A percentile compares a stretch with the other conserved stretches of the same genome.
These are phyloP conservation scores for Mareca strepera DNA, from an alignment of 2,797 vertebrate species.

Conservation along the genomic window DNA sequence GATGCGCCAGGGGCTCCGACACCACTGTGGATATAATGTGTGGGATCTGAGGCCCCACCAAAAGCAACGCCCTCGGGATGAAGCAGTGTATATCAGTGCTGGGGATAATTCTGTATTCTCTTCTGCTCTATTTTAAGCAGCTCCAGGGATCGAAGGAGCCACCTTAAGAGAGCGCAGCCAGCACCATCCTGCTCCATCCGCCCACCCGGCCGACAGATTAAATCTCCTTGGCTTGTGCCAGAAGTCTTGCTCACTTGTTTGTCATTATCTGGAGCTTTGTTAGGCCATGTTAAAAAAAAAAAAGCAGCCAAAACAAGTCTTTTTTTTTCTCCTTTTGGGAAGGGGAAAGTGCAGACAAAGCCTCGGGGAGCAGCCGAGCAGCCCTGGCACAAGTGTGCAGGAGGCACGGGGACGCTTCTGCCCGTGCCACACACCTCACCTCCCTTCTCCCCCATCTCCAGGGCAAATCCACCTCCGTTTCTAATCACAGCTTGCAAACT, in stretches of 20 bases:
- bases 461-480: not conserved
- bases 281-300: conserved; percentile 26
- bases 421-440: not conserved
- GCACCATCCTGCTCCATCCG: not conserved
- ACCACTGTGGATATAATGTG: not conserved
- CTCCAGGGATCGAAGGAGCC: conserved; percentile 39
- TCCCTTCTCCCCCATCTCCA: not conserved
- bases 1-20: not conserved
- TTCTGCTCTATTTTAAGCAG: conserved; percentile 60
- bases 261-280: conserved; percentile 57
- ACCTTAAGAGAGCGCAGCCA: conserved; percentile 61
- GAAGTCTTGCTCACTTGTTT: conserved; percentile 70
- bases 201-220: conserved; percentile 60
- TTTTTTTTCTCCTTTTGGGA: not conserved
- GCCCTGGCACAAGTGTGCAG: not conserved
- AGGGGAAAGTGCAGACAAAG: not conserved
- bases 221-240: conserved; percentile 49
- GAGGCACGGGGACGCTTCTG: not conserved
- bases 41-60: conserved; percentile 3
- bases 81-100: not conserved
- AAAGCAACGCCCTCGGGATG: conserved; percentile 41
- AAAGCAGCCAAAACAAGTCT: not conserved
- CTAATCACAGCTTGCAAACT: not conserved
- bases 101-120: conserved; percentile 46
- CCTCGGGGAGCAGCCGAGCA: not conserved